These are phyloP conservation scores for Ormyrus nitidulus DNA, from an alignment of 2,888 invertebrate genomes.

Conservation along the genomic window DNA sequence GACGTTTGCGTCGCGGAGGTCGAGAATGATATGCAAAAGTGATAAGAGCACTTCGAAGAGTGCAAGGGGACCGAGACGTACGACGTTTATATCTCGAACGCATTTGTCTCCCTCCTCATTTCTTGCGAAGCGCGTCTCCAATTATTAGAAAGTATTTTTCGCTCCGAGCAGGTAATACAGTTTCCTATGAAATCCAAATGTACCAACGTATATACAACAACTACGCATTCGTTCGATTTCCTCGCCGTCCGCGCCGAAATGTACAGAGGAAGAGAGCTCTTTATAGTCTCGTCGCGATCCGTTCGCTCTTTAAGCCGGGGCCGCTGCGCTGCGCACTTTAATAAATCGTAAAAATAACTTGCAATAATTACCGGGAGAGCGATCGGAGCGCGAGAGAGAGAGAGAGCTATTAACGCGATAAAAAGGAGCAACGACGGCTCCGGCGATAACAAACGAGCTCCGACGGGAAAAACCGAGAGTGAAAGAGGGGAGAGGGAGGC, in stretches of 20 bases:
- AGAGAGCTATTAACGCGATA: neutral
- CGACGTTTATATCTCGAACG: constrained; percentile 10
- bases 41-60: constrained; percentile 20
- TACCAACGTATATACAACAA: too few species aligned
- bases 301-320: too few species aligned
- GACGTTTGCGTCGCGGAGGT: neutral
- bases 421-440: neutral
- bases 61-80: constrained; percentile 6
- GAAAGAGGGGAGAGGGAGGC: neutral
- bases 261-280: too few species aligned
- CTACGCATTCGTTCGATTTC: too few species aligned
- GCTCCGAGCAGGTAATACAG: too few species aligned
- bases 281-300: too few species aligned
- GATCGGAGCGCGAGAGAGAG: too few species aligned
- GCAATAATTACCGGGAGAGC: neutral
- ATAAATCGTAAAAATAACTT: neutral
- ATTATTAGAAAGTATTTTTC: too few species aligned
- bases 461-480: neutral
- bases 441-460: neutral
- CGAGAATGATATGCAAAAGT: constrained; percentile 25
- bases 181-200: too few species aligned
- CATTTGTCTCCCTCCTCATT: neutral
- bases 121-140: neutral
- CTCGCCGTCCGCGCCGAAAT: too few species aligned
- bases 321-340: neutral